Base-by-base conservation (phyloP, 1,140 invertebrate genomes). In the Venturia canescens region DNA sequence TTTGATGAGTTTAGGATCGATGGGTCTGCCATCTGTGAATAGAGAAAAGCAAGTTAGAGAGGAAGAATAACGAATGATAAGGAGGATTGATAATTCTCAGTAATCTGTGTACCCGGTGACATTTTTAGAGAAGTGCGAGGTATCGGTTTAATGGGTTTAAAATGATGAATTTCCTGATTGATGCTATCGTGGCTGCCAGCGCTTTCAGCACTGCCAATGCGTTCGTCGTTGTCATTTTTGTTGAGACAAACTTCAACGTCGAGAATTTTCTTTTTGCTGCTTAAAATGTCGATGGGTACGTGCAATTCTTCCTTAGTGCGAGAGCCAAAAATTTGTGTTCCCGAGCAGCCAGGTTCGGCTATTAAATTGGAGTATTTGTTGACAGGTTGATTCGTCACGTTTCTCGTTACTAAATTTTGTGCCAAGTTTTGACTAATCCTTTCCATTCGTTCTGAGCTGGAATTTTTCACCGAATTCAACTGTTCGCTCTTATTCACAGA, bases 141-240 rank as follows among this genome's bases (percentile, higher is more conserved):
- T 83, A 92, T 91, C 31, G 92, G 90, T 83, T 92, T 92, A 57
- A 94, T 94, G 23, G 93, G 93, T 81, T 94, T 94, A 72, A 94
- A 94, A 83, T 93, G 91, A 86, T 93, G 93, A 83, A 94, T 93
- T 84, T 94, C 93, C 83, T 93, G 93, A 84, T 93, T 93, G 44
- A 94, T 92, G 80, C 93, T 94, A 81, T 94, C 93, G 71, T 92
- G 93, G 86, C 93, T 94, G 0, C 88, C 89, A 71, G 91, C 89
- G 76, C 90, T 91, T 77, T 91, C 89, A 1, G 90, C 88, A 71
- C 90, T 92, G 18, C 89, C 90, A 67, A 88, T 90, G 77, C 90
- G 88, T 67, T 87, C 83, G 50, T 90, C 87, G 2, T 89, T 84
- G 81, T 88, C 34, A 84, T 87, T 83, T 76, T 83, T 80, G 0